Evolutionary conservation across 2,797 vertebrate genomes (phyloP).

Genomic region (Spondyliosoma cantharus): DNA sequence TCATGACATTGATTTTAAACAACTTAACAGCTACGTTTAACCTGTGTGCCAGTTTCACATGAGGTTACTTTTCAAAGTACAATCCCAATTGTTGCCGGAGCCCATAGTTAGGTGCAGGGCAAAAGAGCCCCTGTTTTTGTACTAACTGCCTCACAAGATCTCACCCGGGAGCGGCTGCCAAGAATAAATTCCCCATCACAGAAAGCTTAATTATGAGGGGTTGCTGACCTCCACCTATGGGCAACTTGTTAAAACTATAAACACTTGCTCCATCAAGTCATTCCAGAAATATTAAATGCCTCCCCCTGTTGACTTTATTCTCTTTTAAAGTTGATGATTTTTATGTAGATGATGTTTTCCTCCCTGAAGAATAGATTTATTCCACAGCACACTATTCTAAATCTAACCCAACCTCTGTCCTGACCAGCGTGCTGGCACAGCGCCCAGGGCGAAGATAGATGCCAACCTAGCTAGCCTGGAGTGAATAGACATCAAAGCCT

Average conservation of each 20-base stretch:
- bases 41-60: background rate
- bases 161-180: conserved; percentile 49
- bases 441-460: conserved; percentile 55
- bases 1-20: conserved; percentile 30
- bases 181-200: conserved; percentile 62
- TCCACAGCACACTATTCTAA: conserved; percentile 47
- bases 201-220: conserved; percentile 71
- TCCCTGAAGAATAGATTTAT: conserved; percentile 51
- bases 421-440: conserved; percentile 47
- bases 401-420: conserved; percentile 56
- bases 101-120: conserved; percentile 4
- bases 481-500: conserved; percentile 67
- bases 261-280: conserved; percentile 65
- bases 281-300: conserved; percentile 53
- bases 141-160: conserved; percentile 16
- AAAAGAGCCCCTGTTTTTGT: conserved; percentile 22
- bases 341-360: conserved; percentile 45
- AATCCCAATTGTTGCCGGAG: conserved; percentile 10
- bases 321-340: conserved; percentile 66
- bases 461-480: conserved; percentile 61
- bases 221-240: conserved; percentile 62
- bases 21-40: conserved; percentile 24
- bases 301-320: conserved; percentile 65
- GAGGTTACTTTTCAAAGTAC: conserved; percentile 21
- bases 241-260: conserved; percentile 67